Base-by-base conservation (phyloP, 1,140 invertebrate species). In the Nymphalis io region DNA sequence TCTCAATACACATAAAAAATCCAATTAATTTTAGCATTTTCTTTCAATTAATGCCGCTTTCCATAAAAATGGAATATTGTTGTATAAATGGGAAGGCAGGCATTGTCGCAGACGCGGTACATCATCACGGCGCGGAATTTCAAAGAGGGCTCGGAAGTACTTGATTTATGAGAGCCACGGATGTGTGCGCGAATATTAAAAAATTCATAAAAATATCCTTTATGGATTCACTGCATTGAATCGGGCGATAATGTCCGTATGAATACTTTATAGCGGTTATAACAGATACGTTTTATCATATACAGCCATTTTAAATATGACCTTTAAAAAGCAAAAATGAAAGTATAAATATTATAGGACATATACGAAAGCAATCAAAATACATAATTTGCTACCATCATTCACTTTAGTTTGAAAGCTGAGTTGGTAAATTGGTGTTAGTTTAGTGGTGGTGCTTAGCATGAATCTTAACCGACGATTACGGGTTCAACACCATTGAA, bases 201-300 rank as follows among this genome's bases (percentile, higher is more conserved):
- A 87, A 80, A 84, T 84, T 87, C 84, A 88, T 88, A 88, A 89
- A 86, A 88, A 82, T 84, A 81, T 84, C 84, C 81, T 83, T 84
- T 68, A 60, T 61, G 59, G 58, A 40, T 61, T 61, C 59, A 68
- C 48, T 68, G 59, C 66, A 68, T 61, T 61, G 66, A 60, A 61
- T 68, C 46, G 38, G 59, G 66, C 59, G 59, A 61, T 68, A 63
- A 63, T 63, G 46, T 63, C 46, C 61, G 46, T 53, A 63, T 63
- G 61, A 63, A 63, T 63, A 63, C 61, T 63, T 63, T 53, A 63
- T 63, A 63, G 48, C 61, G 33, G 61, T 48, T 48, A 63, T 63
- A 63, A 63, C 61, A 38, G 61, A 53, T 51, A 27, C 61, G 46
- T 33, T 33, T 8, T 33, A 33, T 33, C 27, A 33, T 51, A 51